Base-by-base conservation (phyloP, 1,140 invertebrate genomes). In the Vollenhovia emeryi region DNA sequence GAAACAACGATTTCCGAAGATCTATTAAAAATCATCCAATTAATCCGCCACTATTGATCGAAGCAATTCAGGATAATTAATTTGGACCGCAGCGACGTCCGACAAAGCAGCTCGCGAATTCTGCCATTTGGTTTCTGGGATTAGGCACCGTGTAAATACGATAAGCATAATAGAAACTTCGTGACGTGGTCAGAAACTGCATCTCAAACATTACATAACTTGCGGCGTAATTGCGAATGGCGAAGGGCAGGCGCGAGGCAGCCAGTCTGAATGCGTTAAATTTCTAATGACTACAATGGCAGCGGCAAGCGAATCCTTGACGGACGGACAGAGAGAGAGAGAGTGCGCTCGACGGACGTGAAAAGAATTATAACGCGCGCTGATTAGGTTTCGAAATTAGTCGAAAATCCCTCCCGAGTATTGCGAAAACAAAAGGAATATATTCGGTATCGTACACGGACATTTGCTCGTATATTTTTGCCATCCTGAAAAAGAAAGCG, bases 121-220 rank as follows among this genome's bases (percentile, higher is more conserved):
- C 27, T 64, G 33, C 48, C 45, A 68, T 79, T 68, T 68, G 30
- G 45, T 18, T 68, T 66, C 15, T 30, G 15, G 15, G 62, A 21
- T 79, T 79, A 79, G 60, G 48, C 45, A 66, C 60, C 60, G 48
- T 68, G 30, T 79, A 79, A 82, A 79, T 76, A 66, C 36, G n/a
- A 21, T 59, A 18, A 83, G 27, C 13, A 83, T 55, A 83, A 83
- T 83, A 40, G 52, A 66, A 79, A 85, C 73, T 87, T 85, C 6
- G 27, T 5, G 48, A 30, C 50, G 66, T 79, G 55, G 48, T 21
- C 57, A 59, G 18, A 11, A 71, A 6, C 50, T 43, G 3, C 69
- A 64, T 85, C 48, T 68, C 74, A 85, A 78, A 85, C 79, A 85
- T 76, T 78, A 76, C 48, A 30, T 50, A 64, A 48, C 73, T 57